Percentiles rank a stretch among this genome's conserved stretches.
Evolutionary conservation across 2,113 vertebrate species (phyloP).

Genomic region (Paramisgurnus dabryanus): DNA sequence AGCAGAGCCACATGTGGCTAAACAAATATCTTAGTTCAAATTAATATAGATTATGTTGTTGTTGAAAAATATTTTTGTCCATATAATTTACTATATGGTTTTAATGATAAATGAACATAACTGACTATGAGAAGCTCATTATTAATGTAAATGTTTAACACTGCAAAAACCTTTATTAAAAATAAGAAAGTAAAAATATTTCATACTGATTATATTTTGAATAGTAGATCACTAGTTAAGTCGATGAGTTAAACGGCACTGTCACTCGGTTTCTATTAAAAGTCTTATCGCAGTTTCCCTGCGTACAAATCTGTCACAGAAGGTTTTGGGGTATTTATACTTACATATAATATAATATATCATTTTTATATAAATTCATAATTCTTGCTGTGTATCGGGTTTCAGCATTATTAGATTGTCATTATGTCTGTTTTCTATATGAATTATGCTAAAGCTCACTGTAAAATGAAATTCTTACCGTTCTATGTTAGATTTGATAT

Average conservation of each 20-base stretch:
- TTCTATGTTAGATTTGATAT: conserved; percentile 2
- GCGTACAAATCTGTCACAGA: not conserved
- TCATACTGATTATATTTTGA: not conserved
- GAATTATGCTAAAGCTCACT: not conserved
- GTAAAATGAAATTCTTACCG: not conserved
- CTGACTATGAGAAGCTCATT: not conserved
- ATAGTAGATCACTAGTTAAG: not conserved
- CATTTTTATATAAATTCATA: not conserved
- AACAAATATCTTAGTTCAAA: not conserved
- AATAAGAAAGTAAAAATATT: not conserved
- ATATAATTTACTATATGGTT: not conserved
- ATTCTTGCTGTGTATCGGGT: not conserved
- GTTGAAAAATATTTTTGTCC: not conserved
- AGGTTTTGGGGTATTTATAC: not conserved
- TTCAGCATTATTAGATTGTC: not conserved
- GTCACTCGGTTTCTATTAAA: not conserved
- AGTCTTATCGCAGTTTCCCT: too few species aligned
- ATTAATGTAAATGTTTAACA: not conserved
- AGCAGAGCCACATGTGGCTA: not conserved
- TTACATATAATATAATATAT: not conserved
- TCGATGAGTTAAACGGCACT: not conserved
- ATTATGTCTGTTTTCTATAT: not conserved
- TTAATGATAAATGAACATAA: not conserved
- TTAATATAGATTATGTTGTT: not conserved
- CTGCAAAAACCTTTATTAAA: not conserved